phyloP scores from a whole-genome alignment of 2,888 invertebrate genomes.

The Drosophila cyrtoloma region DNA sequence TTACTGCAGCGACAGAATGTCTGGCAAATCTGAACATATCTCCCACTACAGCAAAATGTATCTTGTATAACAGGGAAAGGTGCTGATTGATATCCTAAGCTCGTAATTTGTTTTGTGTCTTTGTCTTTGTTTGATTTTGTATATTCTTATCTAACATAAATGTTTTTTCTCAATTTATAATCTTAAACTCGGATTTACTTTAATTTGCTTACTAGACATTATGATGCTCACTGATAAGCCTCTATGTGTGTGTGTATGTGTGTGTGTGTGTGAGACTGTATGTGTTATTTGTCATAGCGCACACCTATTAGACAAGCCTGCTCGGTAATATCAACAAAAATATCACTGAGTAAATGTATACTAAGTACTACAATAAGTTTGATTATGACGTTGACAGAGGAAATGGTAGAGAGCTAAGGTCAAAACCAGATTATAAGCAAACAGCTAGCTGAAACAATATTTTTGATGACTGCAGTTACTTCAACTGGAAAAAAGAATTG shows the following conservation, averaged over 20 bases:
- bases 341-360: slow-evolving; percentile 14
- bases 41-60: neutral
- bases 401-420: slow-evolving; percentile 5
- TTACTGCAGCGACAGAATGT: slow-evolving; percentile 37
- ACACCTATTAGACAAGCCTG: slow-evolving; percentile 21
- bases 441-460: no score
- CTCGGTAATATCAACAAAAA: slow-evolving; percentile 20
- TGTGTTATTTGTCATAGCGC: slow-evolving; percentile 15
- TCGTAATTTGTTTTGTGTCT: slow-evolving; percentile 5
- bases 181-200: slow-evolving; percentile 17
- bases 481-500: neutral
- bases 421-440: slow-evolving; percentile 3
- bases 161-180: slow-evolving; percentile 21
- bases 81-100: slow-evolving; percentile 23
- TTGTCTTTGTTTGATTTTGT: neutral
- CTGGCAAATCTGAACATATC: neutral
- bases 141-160: slow-evolving; percentile 24
- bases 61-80: slow-evolving; percentile 13
- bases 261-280: neutral
- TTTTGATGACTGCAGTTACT: neutral
- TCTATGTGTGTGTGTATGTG: neutral
- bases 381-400: slow-evolving; percentile 15
- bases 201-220: slow-evolving; percentile 15
- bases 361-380: slow-evolving; percentile 6
- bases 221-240: slow-evolving; percentile 11